Evolutionary conservation across 2,797 vertebrate genomes (phyloP).

Genomic region (Sciaenops ocellatus): DNA sequence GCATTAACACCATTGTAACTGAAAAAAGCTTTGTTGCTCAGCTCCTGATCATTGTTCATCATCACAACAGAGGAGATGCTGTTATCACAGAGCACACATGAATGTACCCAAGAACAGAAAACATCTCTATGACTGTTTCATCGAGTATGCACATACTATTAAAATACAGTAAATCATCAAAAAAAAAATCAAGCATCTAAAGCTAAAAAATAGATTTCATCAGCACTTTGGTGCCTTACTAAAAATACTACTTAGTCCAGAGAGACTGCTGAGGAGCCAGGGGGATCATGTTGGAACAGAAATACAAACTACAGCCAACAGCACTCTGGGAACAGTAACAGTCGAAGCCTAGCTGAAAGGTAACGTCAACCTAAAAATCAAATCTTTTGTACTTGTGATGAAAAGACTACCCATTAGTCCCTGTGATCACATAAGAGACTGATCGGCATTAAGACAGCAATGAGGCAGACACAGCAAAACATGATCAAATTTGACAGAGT

Average conservation of each 20-base stretch:
- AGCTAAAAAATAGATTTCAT: neutral
- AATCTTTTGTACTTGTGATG: conserved; percentile 10
- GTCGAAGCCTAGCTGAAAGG: conserved; percentile 1
- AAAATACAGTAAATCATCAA: conserved; percentile 21
- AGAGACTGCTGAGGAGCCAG: conserved; percentile 13
- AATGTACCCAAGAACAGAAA: conserved; percentile 32
- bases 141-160: conserved; percentile 10
- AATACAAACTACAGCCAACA: conserved; percentile 21
- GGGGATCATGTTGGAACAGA: neutral
- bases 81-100: conserved; percentile 35
- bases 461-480: conserved; percentile 12
- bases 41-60: conserved; percentile 63
- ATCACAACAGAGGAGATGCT: conserved; percentile 45
- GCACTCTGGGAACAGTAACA: conserved; percentile 10
- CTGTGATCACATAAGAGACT: neutral
- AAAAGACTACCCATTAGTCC: neutral
- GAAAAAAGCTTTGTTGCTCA: conserved; percentile 53
- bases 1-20: conserved; percentile 48
- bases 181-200: conserved; percentile 17
- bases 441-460: neutral
- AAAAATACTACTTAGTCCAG: conserved; percentile 18
- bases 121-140: conserved; percentile 26
- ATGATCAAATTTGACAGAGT: conserved; percentile 23
- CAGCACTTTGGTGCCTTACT: conserved; percentile 23
- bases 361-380: neutral